These are phyloP conservation scores for Centropus unirufus DNA, from an alignment of 2,113 vertebrate species.

Conservation along the genomic window DNA sequence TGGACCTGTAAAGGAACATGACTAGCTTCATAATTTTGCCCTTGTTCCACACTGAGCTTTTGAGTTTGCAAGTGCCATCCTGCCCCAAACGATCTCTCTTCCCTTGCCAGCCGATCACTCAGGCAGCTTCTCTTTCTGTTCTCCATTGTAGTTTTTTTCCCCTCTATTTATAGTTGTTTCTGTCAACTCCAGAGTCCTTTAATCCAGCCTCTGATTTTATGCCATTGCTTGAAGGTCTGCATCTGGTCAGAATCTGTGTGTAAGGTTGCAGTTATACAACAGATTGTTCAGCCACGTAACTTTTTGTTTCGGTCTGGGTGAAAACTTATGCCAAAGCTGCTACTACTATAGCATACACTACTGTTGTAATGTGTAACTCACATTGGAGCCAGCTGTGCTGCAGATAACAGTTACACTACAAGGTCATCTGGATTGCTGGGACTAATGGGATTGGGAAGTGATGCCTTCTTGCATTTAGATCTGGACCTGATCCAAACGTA, in stretches of 20 bases:
- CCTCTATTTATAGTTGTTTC: background rate
- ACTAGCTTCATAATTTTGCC: background rate
- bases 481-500: background rate
- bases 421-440: background rate
- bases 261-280: background rate
- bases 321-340: conserved; percentile 39
- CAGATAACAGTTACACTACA: conserved; percentile 46
- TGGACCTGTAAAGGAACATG: background rate
- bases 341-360: conserved; percentile 47
- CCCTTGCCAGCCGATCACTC: background rate
- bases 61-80: background rate
- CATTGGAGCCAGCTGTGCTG: conserved; percentile 42
- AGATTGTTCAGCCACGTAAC: background rate
- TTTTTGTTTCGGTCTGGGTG: conserved; percentile 29
- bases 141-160: background rate
- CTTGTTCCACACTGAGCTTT: background rate
- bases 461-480: background rate
- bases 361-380: conserved; percentile 8
- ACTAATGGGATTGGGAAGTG: background rate
- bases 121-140: background rate
- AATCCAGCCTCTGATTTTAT: background rate
- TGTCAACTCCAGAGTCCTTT: background rate
- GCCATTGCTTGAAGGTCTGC: background rate
- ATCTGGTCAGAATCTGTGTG: background rate
- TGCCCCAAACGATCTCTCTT: background rate